Base-by-base conservation (phyloP, 1,140 invertebrate genomes). In the Drosophila tropicalis region DNA sequence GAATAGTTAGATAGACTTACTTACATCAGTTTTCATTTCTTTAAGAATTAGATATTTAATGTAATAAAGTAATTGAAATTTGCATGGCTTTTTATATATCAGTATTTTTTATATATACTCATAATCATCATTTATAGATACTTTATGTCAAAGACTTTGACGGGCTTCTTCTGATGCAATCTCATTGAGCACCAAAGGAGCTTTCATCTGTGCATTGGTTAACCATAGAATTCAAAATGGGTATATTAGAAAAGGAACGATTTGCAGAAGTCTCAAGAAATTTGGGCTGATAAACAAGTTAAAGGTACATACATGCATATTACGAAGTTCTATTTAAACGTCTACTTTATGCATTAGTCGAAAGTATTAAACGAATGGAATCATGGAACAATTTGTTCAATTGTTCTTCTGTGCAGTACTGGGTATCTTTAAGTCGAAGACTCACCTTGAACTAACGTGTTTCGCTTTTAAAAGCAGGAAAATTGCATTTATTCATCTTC, bases 401-500 rank as follows among this genome's bases (percentile, higher is more conserved):
- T 3, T 22, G 22, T 22, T 1, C 22, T 22, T 22, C 22, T 22
- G 1, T 3, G 3, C 3, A 22, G 22, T 22, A 22, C 5, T 29
- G 29, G 44, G 19, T 51, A 51, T 51, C 44, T 5, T 12, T 9
- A 3, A 9, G 44, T 47, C 41, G 41, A 47, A 1, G 17, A 10
- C 1, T 12, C 5, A 3, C 0, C 9, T 22, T 19, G 7, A 44
- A 44, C n/a, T 5, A 47, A 5, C 7, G 17, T 17, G 17, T 17
- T 17, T 47, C 6, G 17, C 17, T 47, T 47, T 47, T 47, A 47
- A 63, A 57, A 56, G 15, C 39, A 29, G 13, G 36, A 64, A 68
- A 70, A 65, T 70, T 64, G 72, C 60, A 80, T 89, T 83, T 80
- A 83, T 83, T 83, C 62, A 72, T 72, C 72, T 72, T 72, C 67